phyloP scores from a whole-genome alignment of 2,888 invertebrate species.

The Osedax frankpressi region DNA sequence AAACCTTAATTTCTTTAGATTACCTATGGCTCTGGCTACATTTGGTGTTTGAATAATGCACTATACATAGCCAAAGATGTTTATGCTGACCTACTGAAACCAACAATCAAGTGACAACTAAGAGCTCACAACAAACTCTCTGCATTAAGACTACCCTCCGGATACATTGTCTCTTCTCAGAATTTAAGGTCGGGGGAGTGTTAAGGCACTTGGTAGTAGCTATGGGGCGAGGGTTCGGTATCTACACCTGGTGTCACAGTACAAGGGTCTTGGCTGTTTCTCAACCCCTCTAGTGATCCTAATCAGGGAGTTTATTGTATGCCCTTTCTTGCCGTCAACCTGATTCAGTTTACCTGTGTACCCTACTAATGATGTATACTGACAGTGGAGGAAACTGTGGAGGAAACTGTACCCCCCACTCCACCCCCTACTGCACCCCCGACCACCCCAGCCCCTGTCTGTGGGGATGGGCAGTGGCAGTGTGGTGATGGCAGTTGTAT shows the following conservation, averaged over 20 bases:
- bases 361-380: constrained; percentile 1
- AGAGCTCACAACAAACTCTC: constrained; percentile 5
- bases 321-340: neutral
- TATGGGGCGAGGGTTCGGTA: neutral
- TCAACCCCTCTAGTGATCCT: neutral
- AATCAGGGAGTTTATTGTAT: neutral
- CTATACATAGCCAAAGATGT: neutral
- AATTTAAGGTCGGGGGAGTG: neutral
- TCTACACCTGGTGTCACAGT: neutral
- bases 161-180: neutral
- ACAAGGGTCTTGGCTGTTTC: neutral
- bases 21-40: neutral
- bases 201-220: neutral
- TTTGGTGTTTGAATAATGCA: neutral
- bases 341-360: neutral
- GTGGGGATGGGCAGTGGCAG: constrained; percentile 28
- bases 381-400: too few relatives aligned
- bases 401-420: neutral
- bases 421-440: neutral
- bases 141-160: constrained; percentile 1
- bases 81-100: neutral
- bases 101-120: neutral
- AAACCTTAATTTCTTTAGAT: neutral
- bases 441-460: neutral
- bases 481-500: constrained; percentile 58